These are phyloP conservation scores for Bostrychus sinensis DNA, from an alignment of 2,113 vertebrate species.

Conservation along the genomic window DNA sequence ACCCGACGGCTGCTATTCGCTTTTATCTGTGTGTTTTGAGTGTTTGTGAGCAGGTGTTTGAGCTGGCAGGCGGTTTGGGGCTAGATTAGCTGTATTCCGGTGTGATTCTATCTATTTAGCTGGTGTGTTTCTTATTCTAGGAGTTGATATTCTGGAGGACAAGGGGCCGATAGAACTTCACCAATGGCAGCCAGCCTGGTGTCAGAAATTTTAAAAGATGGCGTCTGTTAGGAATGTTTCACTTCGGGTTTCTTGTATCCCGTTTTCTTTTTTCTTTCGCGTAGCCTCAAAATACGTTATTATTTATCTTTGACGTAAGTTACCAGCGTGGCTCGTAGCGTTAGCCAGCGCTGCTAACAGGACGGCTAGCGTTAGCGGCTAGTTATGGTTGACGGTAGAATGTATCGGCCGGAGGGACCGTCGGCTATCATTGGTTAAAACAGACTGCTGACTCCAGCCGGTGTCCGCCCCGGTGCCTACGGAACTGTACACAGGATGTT, in stretches of 20 bases:
- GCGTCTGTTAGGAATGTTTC: slow-evolving; percentile 44
- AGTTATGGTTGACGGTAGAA: slow-evolving; percentile 19
- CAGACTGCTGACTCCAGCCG: slow-evolving; percentile 7
- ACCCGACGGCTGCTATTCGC: slow-evolving; percentile 10
- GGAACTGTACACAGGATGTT: neutral
- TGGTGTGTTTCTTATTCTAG: slow-evolving; percentile 76
- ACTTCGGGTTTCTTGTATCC: neutral
- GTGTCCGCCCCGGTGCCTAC: slow-evolving; percentile 5
- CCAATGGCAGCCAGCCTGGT: slow-evolving; percentile 58
- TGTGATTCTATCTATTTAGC: slow-evolving; percentile 64
- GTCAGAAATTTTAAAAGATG: slow-evolving; percentile 56
- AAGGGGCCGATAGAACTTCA: slow-evolving; percentile 78
- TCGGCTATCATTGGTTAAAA: slow-evolving; percentile 6
- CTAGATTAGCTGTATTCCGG: slow-evolving; percentile 12
- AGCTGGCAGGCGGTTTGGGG: slow-evolving; percentile 23
- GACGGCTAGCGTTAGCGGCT: slow-evolving; percentile 65
- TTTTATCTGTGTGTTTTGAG: slow-evolving; percentile 16
- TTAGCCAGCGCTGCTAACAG: slow-evolving; percentile 66
- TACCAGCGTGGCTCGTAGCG: slow-evolving; percentile 62
- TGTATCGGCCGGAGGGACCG: slow-evolving; percentile 10
- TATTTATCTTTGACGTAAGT: slow-evolving; percentile 53
- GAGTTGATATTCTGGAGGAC: slow-evolving; percentile 78
- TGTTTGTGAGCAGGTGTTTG: slow-evolving; percentile 35
- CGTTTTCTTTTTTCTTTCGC: neutral
- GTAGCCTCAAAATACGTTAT: slow-evolving; percentile 8